Evolutionary conservation across 2,113 vertebrate species (phyloP).

Genomic region (Motacilla alba): DNA sequence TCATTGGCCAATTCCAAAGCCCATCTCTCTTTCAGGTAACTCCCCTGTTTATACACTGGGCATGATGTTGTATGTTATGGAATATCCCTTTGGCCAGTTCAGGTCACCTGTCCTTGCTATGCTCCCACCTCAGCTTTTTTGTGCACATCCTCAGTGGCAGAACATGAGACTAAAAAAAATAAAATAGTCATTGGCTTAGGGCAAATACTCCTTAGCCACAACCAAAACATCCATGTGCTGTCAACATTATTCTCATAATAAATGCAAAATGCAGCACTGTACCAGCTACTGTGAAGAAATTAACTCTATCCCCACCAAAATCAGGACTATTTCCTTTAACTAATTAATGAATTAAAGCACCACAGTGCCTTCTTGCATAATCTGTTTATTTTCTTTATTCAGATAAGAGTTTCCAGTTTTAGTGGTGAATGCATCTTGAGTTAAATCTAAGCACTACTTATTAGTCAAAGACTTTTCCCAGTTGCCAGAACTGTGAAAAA

Average conservation of each 20-base stretch:
- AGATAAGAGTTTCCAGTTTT: neutral
- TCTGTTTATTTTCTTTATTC: neutral
- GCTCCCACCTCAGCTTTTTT: neutral
- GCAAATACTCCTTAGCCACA: neutral
- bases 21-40: neutral
- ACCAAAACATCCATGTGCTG: neutral
- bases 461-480: neutral
- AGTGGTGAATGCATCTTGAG: neutral
- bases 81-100: neutral
- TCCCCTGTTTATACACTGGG: neutral
- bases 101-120: neutral
- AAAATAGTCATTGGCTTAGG: neutral
- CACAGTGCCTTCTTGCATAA: neutral
- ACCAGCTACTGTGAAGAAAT: neutral
- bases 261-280: neutral
- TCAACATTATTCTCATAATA: neutral
- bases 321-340: neutral
- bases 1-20: neutral
- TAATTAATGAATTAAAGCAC: neutral
- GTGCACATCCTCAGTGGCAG: too few species aligned
- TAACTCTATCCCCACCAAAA: neutral
- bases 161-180: neutral
- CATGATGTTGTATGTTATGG: neutral
- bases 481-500: constrained; percentile 18
- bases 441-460: neutral